Conservation (phyloP, 2,888 invertebrate species). For the Cephus rjabovi region DNA sequence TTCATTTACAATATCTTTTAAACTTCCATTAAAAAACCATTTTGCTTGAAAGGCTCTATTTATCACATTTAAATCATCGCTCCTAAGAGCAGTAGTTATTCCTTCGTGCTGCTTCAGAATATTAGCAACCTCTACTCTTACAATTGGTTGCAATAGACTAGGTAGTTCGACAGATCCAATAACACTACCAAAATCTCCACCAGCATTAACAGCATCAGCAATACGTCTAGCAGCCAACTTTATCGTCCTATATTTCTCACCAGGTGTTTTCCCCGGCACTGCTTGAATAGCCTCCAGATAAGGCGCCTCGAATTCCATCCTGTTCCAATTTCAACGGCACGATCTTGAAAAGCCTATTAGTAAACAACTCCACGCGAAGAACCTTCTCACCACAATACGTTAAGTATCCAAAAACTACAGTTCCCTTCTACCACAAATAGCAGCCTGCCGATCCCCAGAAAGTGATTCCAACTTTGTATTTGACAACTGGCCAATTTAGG, state of each 20-base stretch:
- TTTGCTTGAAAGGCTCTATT: constrained; percentile 46
- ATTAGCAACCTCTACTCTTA: constrained; percentile 45
- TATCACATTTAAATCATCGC: constrained; percentile 47
- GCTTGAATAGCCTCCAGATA: constrained; percentile 52
- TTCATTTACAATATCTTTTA: constrained; percentile 36
- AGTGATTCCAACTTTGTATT: background rate
- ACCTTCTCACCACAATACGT: background rate
- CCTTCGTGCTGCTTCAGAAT: constrained; percentile 33
- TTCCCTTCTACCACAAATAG: background rate
- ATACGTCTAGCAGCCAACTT: constrained; percentile 30
- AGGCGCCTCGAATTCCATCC: constrained; percentile 29
- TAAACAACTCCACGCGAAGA: background rate
- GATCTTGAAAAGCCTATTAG: background rate
- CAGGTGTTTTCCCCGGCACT: constrained; percentile 45
- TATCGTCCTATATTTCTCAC: constrained; percentile 46
- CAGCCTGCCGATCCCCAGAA: background rate
- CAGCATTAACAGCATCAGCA: constrained; percentile 5
- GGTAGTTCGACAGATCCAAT: constrained; percentile 30
- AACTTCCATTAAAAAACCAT: constrained; percentile 52
- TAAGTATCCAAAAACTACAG: background rate
- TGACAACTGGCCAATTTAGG: background rate
- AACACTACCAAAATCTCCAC: background rate
- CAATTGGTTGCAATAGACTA: constrained; percentile 35
- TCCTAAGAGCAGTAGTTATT: constrained; percentile 49
- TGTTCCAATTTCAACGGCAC: background rate